phyloP scores from a whole-genome alignment of 2,113 vertebrate species.

The Caloenas nicobarica region DNA sequence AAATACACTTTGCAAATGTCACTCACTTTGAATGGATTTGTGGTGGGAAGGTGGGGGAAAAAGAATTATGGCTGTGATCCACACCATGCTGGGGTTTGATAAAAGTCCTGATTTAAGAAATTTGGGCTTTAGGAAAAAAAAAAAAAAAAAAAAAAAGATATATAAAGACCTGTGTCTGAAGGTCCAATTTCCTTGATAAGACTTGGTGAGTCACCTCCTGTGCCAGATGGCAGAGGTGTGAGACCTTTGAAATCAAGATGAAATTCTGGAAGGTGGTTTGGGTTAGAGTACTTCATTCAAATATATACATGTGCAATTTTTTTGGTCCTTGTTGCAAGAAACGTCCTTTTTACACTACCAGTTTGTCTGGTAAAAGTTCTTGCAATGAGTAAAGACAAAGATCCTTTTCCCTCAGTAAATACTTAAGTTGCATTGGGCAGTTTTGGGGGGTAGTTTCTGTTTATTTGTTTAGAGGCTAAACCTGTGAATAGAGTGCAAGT shows the following conservation, averaged over 20 bases:
- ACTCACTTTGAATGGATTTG: slow-evolving; percentile 72
- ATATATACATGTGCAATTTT: too few species aligned
- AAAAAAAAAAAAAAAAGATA: too few species aligned
- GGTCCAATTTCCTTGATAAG: background rate
- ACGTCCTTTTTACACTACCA: rapidly evolving
- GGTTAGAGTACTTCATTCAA: background rate
- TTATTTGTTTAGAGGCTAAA: background rate
- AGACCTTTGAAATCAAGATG: background rate
- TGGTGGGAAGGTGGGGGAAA: slow-evolving; percentile 47
- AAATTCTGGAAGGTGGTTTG: background rate
- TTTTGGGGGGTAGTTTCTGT: background rate
- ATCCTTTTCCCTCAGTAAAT: rapidly evolving
- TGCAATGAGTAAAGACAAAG: background rate
- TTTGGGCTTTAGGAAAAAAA: background rate
- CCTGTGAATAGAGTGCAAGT: background rate
- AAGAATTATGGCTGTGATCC: slow-evolving; percentile 15
- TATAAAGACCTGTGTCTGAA: background rate
- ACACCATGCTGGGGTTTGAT: slow-evolving; percentile 41
- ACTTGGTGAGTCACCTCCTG: background rate
- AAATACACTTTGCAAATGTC: slow-evolving; percentile 79
- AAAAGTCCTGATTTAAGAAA: slow-evolving; percentile 52
- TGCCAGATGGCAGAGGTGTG: background rate
- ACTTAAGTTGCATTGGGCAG: rapidly evolving
- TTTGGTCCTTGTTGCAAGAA: background rate
- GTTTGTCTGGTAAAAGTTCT: rapidly evolving